phyloP scores from a whole-genome alignment of 1,140 invertebrate species.

The Magallana angulata region DNA sequence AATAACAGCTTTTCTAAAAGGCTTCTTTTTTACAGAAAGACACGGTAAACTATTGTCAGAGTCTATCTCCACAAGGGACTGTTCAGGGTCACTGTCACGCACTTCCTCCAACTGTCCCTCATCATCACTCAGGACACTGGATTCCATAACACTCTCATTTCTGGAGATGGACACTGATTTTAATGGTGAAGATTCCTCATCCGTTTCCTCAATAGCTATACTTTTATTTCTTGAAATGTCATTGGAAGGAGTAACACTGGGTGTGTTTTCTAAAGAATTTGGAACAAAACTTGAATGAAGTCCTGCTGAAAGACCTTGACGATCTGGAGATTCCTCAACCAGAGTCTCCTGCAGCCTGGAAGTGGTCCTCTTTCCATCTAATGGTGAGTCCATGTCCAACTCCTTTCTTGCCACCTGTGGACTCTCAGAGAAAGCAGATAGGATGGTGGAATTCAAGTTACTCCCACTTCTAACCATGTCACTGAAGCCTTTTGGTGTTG shows the following conservation, averaged over 20 bases:
- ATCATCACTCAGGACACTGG: background rate
- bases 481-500: background rate
- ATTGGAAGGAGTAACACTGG: background rate
- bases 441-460: background rate
- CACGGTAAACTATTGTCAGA: background rate
- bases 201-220: background rate
- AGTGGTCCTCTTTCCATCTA: background rate
- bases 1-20: background rate
- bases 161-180: background rate
- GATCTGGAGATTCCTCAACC: background rate
- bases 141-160: background rate
- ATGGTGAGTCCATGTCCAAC: background rate
- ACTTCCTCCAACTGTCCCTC: background rate
- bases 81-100: background rate
- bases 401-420: background rate
- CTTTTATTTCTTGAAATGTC: background rate
- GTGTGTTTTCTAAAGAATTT: slow-evolving; percentile 20
- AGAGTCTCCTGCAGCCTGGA: background rate
- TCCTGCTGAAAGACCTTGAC: background rate
- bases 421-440: slow-evolving; percentile 22
- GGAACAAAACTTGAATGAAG: background rate
- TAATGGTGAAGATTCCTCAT: background rate
- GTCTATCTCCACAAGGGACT: background rate
- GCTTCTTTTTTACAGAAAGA: background rate
- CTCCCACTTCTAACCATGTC: background rate